These are phyloP conservation scores for Typhlichthys eigenmanni DNA, from an alignment of 2,797 vertebrate genomes.

Conservation along the genomic window DNA sequence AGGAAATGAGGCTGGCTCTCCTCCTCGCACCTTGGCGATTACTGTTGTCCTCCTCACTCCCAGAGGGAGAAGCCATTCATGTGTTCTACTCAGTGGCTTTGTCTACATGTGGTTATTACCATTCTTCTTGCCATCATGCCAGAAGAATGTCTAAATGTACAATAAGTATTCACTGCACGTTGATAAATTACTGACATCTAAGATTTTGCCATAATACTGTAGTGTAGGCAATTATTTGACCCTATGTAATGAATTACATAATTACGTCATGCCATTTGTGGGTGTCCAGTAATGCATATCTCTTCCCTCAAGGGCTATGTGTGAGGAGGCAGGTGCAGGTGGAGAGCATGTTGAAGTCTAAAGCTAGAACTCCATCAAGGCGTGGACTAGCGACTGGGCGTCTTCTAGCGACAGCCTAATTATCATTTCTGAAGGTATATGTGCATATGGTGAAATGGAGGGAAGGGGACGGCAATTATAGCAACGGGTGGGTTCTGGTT, in stretches of 20 bases:
- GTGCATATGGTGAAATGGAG: constrained; percentile 16
- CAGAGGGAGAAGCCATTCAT: not conserved
- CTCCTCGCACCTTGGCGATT: constrained; percentile 43
- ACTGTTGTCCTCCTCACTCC: constrained; percentile 10
- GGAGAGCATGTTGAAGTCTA: constrained; percentile 9
- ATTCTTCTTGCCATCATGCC: too few relatives aligned
- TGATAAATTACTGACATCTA: too few relatives aligned
- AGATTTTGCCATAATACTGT: too few relatives aligned
- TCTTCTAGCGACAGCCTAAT: too few relatives aligned
- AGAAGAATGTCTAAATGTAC: not conserved
- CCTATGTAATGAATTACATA: too few relatives aligned
- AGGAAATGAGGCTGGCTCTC: constrained; percentile 36
- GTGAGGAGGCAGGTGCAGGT: not conserved
- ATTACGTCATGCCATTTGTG: too few relatives aligned
- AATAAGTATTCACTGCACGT: not conserved
- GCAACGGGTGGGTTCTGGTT: constrained; percentile 51
- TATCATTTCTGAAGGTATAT: too few relatives aligned
- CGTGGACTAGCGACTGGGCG: too few relatives aligned
- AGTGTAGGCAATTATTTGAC: too few relatives aligned
- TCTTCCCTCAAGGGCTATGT: too few relatives aligned
- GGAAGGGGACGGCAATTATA: constrained; percentile 52
- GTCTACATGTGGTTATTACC: not conserved
- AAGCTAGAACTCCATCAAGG: too few relatives aligned
- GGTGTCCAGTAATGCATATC: too few relatives aligned
- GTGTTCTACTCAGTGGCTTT: not conserved